A percentile compares a stretch with the other conserved stretches of the same genome.
Evolutionary conservation across 2,797 vertebrate species (phyloP).

Genomic region (Silurus lanzhouensis): DNA sequence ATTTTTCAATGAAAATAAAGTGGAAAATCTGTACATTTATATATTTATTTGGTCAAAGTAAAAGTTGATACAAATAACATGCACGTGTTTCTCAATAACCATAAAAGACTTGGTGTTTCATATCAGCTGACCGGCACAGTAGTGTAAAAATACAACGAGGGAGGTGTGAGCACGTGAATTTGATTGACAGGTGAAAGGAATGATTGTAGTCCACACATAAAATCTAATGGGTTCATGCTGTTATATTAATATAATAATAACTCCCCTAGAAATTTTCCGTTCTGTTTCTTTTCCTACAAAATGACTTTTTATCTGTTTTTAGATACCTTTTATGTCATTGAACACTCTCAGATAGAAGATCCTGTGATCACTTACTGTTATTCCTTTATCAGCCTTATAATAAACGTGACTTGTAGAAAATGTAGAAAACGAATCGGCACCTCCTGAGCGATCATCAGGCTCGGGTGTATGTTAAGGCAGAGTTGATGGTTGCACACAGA

Average conservation of each 20-base stretch:
- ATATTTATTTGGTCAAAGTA: no score
- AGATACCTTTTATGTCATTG: not conserved
- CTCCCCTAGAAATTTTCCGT: not conserved
- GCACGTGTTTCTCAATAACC: no score
- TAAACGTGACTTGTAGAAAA: not conserved
- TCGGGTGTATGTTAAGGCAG: not conserved
- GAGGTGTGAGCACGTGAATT: not conserved
- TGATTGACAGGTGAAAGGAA: not conserved
- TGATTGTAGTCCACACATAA: not conserved
- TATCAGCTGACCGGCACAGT: no score
- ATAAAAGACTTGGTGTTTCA: no score
- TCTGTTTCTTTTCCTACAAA: no score
- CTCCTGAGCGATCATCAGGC: no score
- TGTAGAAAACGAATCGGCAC: not conserved
- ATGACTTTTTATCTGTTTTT: not conserved
- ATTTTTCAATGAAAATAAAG: no score
- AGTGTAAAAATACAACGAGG: no score
- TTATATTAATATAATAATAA: not conserved
- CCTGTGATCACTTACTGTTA: no score
- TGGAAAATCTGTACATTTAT: no score
- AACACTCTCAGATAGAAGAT: not conserved
- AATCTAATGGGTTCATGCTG: not conserved
- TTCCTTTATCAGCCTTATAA: not conserved
- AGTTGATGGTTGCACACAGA: not conserved
- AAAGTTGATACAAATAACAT: no score